Conservation (phyloP, 2,888 invertebrate genomes). For the Lymantria monacha region DNA sequence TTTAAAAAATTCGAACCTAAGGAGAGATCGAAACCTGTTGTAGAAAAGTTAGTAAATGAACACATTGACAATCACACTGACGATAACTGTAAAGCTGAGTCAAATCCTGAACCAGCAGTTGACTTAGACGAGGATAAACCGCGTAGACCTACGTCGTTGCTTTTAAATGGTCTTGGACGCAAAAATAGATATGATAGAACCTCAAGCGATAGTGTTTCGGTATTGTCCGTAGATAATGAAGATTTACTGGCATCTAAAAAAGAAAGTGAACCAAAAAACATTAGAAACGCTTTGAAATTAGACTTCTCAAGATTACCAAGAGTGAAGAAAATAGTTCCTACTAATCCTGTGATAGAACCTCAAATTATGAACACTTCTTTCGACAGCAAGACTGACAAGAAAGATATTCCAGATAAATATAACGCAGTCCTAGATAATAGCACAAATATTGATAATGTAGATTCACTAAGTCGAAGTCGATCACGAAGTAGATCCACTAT, state of each 20-base stretch:
- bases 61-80: slow-evolving; percentile 36
- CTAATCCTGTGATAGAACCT: slow-evolving; percentile 80
- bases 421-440: slow-evolving; percentile 47
- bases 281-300: slow-evolving; percentile 81
- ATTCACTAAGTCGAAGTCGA: slow-evolving; percentile 56
- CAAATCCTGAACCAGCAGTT: slow-evolving; percentile 31
- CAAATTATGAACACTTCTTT: slow-evolving; percentile 63
- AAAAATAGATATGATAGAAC: slow-evolving; percentile 75
- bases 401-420: slow-evolving; percentile 52
- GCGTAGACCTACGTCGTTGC: slow-evolving; percentile 77
- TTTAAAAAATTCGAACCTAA: slow-evolving; percentile 88
- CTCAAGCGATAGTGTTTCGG: slow-evolving; percentile 65
- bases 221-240: slow-evolving; percentile 44
- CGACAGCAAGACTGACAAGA: slow-evolving; percentile 62
- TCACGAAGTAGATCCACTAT: slow-evolving; percentile 70
- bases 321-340: slow-evolving; percentile 82
- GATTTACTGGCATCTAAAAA: slow-evolving; percentile 52
- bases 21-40: slow-evolving; percentile 58
- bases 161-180: slow-evolving; percentile 79
- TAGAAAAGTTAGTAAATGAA: slow-evolving; percentile 52
- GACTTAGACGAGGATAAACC: slow-evolving; percentile 67
- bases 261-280: slow-evolving; percentile 59
- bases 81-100: slow-evolving; percentile 37
- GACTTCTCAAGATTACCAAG: slow-evolving; percentile 84
- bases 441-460: slow-evolving; percentile 39